Conservation (phyloP, 2,797 vertebrate genomes). For the Allobates femoralis region DNA sequence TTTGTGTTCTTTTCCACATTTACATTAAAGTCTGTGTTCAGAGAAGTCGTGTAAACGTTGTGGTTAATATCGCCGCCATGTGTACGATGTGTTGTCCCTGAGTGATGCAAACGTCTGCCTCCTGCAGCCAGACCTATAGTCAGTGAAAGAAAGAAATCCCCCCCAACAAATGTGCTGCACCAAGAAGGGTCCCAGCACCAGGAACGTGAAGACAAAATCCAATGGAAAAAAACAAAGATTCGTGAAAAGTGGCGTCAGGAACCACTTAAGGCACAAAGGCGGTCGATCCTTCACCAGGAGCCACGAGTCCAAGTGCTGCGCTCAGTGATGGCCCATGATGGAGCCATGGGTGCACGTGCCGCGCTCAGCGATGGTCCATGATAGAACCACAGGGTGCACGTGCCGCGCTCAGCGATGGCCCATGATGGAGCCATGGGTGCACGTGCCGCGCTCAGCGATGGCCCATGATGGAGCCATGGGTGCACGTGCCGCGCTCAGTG, state of each 20-base stretch:
- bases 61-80: background rate
- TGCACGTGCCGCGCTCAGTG: too few species aligned
- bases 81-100: conserved; percentile 33
- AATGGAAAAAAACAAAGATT: background rate
- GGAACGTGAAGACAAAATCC: background rate
- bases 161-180: background rate
- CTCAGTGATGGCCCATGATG: too few species aligned
- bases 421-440: too few species aligned
- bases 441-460: too few species aligned
- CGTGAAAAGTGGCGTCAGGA: background rate
- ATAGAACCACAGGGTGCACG: too few species aligned
- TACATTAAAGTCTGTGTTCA: background rate
- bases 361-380: too few species aligned
- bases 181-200: too few species aligned
- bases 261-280: background rate
- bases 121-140: background rate
- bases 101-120: conserved; percentile 11
- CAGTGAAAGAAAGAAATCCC: background rate
- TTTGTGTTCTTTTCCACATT: conserved; percentile 35
- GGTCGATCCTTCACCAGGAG: background rate
- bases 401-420: too few species aligned
- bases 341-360: too few species aligned
- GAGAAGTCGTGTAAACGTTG: background rate
- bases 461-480: too few species aligned
- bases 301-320: too few species aligned